A percentile compares a stretch with the other conserved stretches of the same genome.
Conservation (phyloP, 2,113 vertebrate genomes). For the Nothocercus nigrocapillus region DNA sequence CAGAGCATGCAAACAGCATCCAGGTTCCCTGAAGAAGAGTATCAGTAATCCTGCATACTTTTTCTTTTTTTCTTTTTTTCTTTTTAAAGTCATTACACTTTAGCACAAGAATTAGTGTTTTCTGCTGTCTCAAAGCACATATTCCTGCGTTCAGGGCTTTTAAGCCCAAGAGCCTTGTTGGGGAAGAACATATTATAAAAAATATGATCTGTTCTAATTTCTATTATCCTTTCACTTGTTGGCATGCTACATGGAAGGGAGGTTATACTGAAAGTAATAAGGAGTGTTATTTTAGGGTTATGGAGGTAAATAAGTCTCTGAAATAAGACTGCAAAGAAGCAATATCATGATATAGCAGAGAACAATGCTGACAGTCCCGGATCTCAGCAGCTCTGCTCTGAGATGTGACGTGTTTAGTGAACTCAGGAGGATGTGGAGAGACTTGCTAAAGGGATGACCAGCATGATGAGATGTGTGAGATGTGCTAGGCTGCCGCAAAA, state of each 20-base stretch:
- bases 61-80: neutral
- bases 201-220: neutral
- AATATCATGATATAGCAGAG: neutral
- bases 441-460: neutral
- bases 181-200: neutral
- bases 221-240: neutral
- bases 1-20: neutral
- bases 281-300: neutral
- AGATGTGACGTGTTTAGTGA: neutral
- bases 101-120: slow-evolving; percentile 8
- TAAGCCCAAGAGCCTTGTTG: neutral
- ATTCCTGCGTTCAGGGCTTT: neutral
- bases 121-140: neutral
- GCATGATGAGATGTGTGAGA: neutral
- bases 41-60: slow-evolving; percentile 8
- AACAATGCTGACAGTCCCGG: neutral
- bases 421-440: neutral
- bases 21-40: neutral
- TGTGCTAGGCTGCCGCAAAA: neutral
- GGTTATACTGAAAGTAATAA: neutral
- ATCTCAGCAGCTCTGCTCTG: neutral
- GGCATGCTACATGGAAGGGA: neutral
- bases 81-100: neutral
- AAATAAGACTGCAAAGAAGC: neutral
- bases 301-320: neutral